Conservation (phyloP, 1,140 invertebrate species). For the Agraylea sexmaculata region DNA sequence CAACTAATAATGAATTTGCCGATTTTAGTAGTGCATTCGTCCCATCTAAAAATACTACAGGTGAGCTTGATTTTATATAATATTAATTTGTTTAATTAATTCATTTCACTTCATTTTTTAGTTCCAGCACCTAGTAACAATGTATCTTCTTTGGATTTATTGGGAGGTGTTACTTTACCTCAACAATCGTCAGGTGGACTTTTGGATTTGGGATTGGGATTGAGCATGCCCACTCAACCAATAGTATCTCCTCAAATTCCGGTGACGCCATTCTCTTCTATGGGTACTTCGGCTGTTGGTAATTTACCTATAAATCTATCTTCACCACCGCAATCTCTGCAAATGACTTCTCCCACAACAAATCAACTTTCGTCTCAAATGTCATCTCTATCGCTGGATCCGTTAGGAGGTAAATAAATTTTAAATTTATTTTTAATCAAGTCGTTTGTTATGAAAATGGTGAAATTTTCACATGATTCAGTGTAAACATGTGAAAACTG, state of each 20-base stretch:
- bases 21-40: constrained; percentile 62
- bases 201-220: constrained; percentile 17
- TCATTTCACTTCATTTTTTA: background rate
- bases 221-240: too few relatives aligned
- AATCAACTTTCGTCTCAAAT: constrained; percentile 10
- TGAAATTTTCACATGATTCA: too few relatives aligned
- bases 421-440: too few relatives aligned
- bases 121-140: background rate
- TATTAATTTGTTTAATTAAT: too few relatives aligned
- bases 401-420: constrained; percentile 18
- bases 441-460: too few relatives aligned
- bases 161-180: constrained; percentile 9
- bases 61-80: too few relatives aligned
- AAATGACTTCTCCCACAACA: background rate
- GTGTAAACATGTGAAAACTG: constrained; percentile 4
- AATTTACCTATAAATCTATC: background rate
- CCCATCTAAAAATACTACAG: background rate
- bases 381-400: constrained; percentile 13
- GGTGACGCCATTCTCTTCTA: background rate
- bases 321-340: background rate
- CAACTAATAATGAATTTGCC: constrained; percentile 51
- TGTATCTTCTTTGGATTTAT: constrained; percentile 14
- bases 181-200: constrained; percentile 12
- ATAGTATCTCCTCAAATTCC: too few relatives aligned
- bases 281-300: background rate